phyloP scores from a whole-genome alignment of 2,113 vertebrate genomes.

The Raphicerus campestris region DNA sequence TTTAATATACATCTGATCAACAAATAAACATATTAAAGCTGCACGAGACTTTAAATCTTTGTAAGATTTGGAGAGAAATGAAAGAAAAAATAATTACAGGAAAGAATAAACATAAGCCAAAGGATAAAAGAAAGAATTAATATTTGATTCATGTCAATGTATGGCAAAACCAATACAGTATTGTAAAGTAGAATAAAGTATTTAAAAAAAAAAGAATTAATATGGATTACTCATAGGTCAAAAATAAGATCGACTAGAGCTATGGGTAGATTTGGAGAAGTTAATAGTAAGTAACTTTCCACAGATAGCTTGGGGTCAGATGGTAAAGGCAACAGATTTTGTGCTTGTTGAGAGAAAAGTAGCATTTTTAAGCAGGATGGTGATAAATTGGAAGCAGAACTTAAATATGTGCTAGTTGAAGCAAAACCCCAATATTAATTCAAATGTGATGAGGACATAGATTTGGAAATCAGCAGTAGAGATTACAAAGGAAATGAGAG shows the following conservation, averaged over 20 bases:
- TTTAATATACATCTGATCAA: neutral
- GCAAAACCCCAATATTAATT: neutral
- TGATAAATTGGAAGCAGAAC: neutral
- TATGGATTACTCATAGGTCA: neutral
- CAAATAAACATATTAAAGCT: neutral
- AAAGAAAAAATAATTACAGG: neutral
- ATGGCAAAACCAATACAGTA: no score
- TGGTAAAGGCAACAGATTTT: neutral
- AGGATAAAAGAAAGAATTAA: neutral
- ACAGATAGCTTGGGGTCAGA: neutral
- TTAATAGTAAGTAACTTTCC: neutral
- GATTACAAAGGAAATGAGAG: neutral
- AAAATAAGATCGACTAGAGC: neutral
- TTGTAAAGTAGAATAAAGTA: no score
- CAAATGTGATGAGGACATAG: neutral
- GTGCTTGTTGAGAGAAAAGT: neutral
- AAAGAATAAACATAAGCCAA: conserved; percentile 36
- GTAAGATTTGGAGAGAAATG: conserved; percentile 3
- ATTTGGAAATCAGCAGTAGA: neutral
- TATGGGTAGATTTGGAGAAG: neutral
- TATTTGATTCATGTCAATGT: no score
- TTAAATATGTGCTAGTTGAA: neutral
- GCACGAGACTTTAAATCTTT: neutral
- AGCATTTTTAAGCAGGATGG: neutral
- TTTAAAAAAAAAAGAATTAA: neutral